These are phyloP conservation scores for Aphelocoma californica DNA, from an alignment of 2,797 vertebrate genomes.

Conservation along the genomic window DNA sequence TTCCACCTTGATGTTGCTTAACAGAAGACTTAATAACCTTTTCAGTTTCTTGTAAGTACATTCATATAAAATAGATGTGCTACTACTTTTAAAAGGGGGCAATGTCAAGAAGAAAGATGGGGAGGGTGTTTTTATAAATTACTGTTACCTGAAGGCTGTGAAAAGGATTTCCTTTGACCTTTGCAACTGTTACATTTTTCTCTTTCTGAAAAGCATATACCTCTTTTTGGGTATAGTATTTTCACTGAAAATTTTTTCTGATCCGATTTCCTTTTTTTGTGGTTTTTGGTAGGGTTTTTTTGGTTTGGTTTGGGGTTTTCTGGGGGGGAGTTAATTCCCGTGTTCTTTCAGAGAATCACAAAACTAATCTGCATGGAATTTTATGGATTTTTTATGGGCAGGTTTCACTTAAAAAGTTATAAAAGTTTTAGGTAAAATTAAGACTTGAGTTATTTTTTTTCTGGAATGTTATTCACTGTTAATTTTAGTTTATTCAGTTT, in stretches of 20 bases:
- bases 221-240: background rate
- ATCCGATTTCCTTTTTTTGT: background rate
- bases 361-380: background rate
- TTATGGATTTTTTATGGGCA: background rate
- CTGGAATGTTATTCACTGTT: background rate
- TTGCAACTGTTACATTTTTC: background rate
- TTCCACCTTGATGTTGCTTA: background rate
- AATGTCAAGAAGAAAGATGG: background rate
- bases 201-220: background rate
- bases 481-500: background rate
- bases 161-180: background rate
- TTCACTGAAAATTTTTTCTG: background rate
- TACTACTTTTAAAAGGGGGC: background rate
- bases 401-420: background rate
- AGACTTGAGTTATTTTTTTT: background rate
- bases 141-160: background rate
- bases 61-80: background rate
- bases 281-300: background rate
- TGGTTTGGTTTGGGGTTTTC: background rate
- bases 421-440: background rate
- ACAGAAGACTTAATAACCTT: background rate
- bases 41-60: slow-evolving; percentile 20
- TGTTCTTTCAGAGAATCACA: background rate
- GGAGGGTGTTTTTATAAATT: background rate
- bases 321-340: accelerated